A percentile compares a stretch with the other conserved stretches of the same genome.
These are phyloP conservation scores for cattle (Bos taurus) DNA, from an alignment of 2,113 vertebrate species.

Conservation along the genomic window ARS-UCD2.0 NC_037328.1:101174001-101174500, in stretches of 20 bases:
- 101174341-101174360: background rate
- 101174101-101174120: background rate
- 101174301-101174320: background rate
- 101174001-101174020: constrained; percentile 40
- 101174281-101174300: background rate
- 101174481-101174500: background rate
- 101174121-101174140: background rate
- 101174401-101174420: background rate
- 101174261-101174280: background rate
- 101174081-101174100: constrained; percentile 34
- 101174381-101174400: background rate
- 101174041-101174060: constrained; percentile 35
- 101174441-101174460: background rate
- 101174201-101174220: background rate
- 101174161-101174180: background rate
- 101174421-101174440: background rate
- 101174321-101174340: background rate
- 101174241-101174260: background rate
- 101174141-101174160: constrained; percentile 32
- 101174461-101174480: background rate
- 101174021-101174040: constrained; percentile 39
- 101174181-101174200: background rate
- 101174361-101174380: background rate
- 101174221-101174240: background rate
- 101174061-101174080: constrained; percentile 40